Percentiles rank a stretch among this genome's conserved stretches.
phyloP scores from a whole-genome alignment of 1,140 invertebrate genomes.

The Papilio xuthus region DNA sequence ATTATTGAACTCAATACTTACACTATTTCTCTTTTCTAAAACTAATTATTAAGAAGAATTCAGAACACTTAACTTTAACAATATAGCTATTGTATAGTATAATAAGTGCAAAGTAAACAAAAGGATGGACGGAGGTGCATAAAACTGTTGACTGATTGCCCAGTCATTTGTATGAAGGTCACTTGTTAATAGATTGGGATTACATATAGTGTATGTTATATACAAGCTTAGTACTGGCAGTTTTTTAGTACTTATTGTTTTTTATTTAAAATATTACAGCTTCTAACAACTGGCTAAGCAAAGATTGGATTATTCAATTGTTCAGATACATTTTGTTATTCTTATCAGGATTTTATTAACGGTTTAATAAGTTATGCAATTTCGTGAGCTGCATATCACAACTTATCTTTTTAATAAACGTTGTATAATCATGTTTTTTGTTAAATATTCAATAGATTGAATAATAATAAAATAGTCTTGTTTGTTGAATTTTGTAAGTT shows the following conservation, averaged over 20 bases:
- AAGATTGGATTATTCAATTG: background rate
- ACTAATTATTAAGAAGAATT: no score
- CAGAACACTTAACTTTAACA: background rate
- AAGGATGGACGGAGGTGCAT: background rate
- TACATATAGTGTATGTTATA: background rate
- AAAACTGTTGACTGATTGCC: background rate
- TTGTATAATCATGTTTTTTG: background rate
- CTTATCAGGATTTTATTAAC: background rate
- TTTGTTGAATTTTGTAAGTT: background rate
- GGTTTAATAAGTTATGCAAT: background rate
- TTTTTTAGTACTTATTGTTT: constrained; percentile 13
- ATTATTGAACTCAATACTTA: no score
- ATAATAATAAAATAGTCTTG: background rate
- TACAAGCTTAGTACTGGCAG: no score
- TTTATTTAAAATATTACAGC: background rate
- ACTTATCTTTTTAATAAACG: background rate
- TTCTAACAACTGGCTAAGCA: background rate
- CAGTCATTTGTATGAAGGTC: constrained; percentile 4
- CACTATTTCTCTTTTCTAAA: no score
- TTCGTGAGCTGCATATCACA: background rate
- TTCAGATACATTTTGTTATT: background rate
- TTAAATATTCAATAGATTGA: background rate
- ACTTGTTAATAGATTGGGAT: background rate
- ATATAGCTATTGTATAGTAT: background rate
- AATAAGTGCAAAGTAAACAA: constrained; percentile 4